phyloP scores from a whole-genome alignment of 2,113 vertebrate genomes.

The Zosterops pallidus region DNA sequence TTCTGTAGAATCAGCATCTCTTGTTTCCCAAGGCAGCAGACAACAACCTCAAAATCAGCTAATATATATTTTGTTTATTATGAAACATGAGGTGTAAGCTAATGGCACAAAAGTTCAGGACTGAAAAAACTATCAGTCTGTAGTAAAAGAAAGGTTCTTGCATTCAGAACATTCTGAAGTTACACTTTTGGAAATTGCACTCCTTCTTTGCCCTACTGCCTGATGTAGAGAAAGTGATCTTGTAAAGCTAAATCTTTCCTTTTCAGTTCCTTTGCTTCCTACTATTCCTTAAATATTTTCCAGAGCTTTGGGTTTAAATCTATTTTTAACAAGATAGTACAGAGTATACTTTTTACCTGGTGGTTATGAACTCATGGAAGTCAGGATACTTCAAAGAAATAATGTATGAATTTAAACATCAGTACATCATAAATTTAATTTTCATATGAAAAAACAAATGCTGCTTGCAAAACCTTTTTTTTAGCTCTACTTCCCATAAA shows the following conservation, averaged over 20 bases:
- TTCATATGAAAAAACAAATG: neutral
- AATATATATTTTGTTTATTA: neutral
- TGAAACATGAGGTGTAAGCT: neutral
- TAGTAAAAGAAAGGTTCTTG: neutral
- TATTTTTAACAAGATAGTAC: neutral
- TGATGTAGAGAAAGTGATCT: neutral
- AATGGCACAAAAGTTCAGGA: neutral
- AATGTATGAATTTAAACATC: neutral
- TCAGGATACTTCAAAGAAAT: neutral
- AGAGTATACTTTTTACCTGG: neutral
- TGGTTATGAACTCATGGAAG: neutral
- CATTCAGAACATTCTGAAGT: neutral
- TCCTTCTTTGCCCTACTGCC: rapidly evolving
- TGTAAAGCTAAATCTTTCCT: neutral
- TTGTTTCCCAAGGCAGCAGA: neutral
- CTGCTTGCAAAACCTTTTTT: neutral
- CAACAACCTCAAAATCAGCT: neutral
- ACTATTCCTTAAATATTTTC: neutral
- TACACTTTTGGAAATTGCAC: neutral
- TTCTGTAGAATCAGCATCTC: neutral
- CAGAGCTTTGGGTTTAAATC: neutral
- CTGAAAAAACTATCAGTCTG: neutral
- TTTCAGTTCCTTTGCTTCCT: neutral
- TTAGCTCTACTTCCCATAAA: neutral
- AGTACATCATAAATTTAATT: neutral